Evolutionary conservation across 2,888 invertebrate species (phyloP), one percentile per base, ranked within the genome.

Genomic region (Platycheirus rosarum): DNA sequence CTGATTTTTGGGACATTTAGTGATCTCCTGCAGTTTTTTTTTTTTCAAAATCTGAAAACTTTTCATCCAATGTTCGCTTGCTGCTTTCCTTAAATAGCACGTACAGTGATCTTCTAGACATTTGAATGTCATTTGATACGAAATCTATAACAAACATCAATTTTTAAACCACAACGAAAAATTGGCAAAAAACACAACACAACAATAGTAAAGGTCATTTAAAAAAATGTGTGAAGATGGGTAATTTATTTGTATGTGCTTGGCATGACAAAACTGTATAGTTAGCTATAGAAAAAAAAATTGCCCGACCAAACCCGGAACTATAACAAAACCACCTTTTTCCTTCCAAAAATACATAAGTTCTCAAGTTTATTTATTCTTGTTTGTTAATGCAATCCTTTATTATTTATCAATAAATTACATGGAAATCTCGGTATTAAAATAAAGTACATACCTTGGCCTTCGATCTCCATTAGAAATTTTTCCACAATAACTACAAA

Each of bases 401-500:
- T 18, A 44, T 18, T 9, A n/a, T 44, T 9, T 18, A 18, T 18
- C 18, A 18, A 44, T 18, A 18, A 44, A 44, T 9, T 44, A 44
- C 14, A 18, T 44, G 11, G 9, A 44, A 44, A 44, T 11, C 8
- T 44, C 11, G 3, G 11, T 18, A 18, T 18, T 44, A 18, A 44
- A 18, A 18, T 44, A 18, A 44, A 44, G 44, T 20, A 44, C 18
- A 23, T 48, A 48, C 23, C 23, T 48, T 48, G 48, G 23, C 48
- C 23, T n/a, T 48, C 9, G 48, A 23, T 2, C 16, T 23, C 48
- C 48, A 48, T 48, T 23, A 23, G 18, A 48, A 3, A n/a, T n/a
- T n/a, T 48, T 48, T 48, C n/a, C 6, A 48, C 48, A 23, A 48
- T 23, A 7, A 48, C n/a, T 6, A 48, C 23, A 48, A 23, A 48